Conservation (phyloP, 1,140 invertebrate species). For the Vanessa tameamea region DNA sequence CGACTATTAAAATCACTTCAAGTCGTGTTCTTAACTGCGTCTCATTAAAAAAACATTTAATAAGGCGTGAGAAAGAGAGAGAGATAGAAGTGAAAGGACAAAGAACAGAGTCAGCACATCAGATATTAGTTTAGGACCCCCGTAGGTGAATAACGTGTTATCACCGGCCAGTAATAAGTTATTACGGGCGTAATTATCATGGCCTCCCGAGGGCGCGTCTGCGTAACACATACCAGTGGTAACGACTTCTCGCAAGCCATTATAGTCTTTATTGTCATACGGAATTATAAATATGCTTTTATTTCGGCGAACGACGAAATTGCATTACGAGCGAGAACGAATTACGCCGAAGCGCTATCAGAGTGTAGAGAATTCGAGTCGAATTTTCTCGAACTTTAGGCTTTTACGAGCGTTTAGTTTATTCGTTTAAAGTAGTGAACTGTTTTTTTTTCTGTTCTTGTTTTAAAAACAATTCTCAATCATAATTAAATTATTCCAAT, state of each 20-base stretch:
- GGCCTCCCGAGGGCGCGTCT: slow-evolving; percentile 30
- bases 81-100: background rate
- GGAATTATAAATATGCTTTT: slow-evolving; percentile 31
- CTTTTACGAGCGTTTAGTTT: background rate
- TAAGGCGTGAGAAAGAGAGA: background rate
- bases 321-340: slow-evolving; percentile 22
- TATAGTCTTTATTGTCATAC: slow-evolving; percentile 30
- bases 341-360: slow-evolving; percentile 25
- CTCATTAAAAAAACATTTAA: background rate
- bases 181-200: slow-evolving; percentile 47
- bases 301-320: slow-evolving; percentile 24
- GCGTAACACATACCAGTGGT: slow-evolving; percentile 1
- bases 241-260: slow-evolving; percentile 22
- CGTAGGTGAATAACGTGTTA: slow-evolving; percentile 42
- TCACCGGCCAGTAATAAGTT: slow-evolving; percentile 41
- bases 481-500: background rate
- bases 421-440: background rate
- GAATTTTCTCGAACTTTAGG: slow-evolving; percentile 20
- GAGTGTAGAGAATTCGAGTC: background rate
- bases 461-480: background rate
- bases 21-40: background rate
- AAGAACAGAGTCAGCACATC: background rate
- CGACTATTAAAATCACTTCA: too few species aligned
- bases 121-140: slow-evolving; percentile 38
- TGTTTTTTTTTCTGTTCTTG: background rate